phyloP scores from a whole-genome alignment of 2,888 invertebrate genomes.

The Mesochorus sp. region DNA sequence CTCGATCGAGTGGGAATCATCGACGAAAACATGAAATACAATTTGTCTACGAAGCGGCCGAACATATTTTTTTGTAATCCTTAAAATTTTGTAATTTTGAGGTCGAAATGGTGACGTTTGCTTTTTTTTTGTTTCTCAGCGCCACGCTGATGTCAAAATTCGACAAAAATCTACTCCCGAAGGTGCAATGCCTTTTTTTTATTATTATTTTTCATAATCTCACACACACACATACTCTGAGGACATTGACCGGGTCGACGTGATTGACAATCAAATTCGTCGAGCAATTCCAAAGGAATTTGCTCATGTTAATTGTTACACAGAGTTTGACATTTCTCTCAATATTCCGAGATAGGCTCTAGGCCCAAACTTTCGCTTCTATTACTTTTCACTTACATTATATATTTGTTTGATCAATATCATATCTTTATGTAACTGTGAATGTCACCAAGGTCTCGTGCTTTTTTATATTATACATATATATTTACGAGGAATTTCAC shows the following conservation, averaged over 20 bases:
- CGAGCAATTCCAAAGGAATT: conserved; percentile 64
- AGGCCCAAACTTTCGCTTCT: conserved; percentile 41
- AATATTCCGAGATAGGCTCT: conserved; percentile 55
- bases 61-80: conserved; percentile 49
- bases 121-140: conserved; percentile 38
- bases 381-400: conserved; percentile 63
- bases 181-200: too few species aligned
- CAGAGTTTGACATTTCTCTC: conserved; percentile 22
- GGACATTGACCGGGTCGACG: conserved; percentile 58
- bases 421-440: conserved; percentile 70
- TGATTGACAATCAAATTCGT: conserved; percentile 60
- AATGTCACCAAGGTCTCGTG: conserved; percentile 60
- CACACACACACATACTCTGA: conserved; percentile 30
- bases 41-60: conserved; percentile 55
- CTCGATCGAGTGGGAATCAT: conserved; percentile 46
- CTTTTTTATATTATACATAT: conserved; percentile 35
- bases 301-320: conserved; percentile 48
- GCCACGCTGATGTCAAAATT: conserved; percentile 29
- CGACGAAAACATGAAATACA: conserved; percentile 57
- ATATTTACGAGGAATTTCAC: conserved; percentile 30
- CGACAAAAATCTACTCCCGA: conserved; percentile 7
- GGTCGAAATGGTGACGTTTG: conserved; percentile 6
- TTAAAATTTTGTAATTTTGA: conserved; percentile 9
- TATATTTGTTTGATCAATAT: conserved; percentile 78
- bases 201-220: too few species aligned